Conservation (phyloP, 1,140 invertebrate genomes). For the Solen grandis region DNA sequence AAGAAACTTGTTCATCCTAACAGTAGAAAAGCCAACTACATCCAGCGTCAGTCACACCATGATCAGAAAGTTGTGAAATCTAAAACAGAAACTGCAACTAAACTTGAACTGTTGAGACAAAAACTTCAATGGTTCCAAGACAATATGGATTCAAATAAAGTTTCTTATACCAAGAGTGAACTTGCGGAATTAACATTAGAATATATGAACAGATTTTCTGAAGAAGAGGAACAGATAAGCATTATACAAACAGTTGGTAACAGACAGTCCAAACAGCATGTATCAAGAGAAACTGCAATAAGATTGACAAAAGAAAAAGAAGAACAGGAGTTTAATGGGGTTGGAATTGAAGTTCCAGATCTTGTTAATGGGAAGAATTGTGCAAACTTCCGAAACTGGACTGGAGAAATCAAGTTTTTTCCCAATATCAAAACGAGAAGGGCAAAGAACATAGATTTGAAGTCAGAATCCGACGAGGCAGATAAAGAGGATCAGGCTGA, state of each 20-base stretch:
- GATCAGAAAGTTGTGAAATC: conserved; percentile 62
- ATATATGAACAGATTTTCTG: conserved; percentile 70
- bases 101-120: conserved; percentile 69
- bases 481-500: conserved; percentile 22
- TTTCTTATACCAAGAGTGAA: conserved; percentile 67
- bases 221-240: conserved; percentile 75
- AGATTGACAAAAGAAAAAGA: conserved; percentile 70
- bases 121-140: conserved; percentile 69
- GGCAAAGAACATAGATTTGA: conserved; percentile 61
- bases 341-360: conserved; percentile 75
- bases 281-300: conserved; percentile 67
- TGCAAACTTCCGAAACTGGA: conserved; percentile 68
- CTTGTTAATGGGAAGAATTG: conserved; percentile 69
- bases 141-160: conserved; percentile 59
- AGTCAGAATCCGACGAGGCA: conserved; percentile 19
- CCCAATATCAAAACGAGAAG: conserved; percentile 71
- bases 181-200: conserved; percentile 58
- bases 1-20: conserved; percentile 75
- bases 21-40: conserved; percentile 71
- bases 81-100: conserved; percentile 58
- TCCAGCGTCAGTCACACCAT: conserved; percentile 57
- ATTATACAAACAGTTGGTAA: conserved; percentile 72
- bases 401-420: conserved; percentile 69
- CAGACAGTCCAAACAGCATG: conserved; percentile 66
- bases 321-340: conserved; percentile 65